These are phyloP conservation scores for Brachypodius melanocephalos DNA, from an alignment of 2,113 vertebrate genomes.

Conservation along the genomic window DNA sequence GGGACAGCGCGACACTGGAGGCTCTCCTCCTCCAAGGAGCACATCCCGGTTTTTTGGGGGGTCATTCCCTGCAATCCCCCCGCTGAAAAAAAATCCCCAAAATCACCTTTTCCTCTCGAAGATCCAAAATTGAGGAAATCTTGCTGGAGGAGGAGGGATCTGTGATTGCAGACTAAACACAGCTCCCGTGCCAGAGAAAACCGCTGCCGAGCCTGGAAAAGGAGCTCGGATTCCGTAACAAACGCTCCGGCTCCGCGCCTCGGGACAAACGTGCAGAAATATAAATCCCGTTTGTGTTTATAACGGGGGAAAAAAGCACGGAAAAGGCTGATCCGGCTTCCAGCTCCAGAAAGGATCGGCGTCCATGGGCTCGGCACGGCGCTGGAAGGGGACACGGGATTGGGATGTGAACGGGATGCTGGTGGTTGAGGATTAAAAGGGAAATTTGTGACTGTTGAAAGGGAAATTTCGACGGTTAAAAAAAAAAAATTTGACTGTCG, in stretches of 20 bases:
- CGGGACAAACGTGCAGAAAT: background rate
- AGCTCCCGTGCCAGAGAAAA: slow-evolving; percentile 35
- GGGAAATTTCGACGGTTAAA: too few species aligned
- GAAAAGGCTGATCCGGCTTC: background rate
- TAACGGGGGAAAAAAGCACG: background rate
- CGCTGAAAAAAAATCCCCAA: too few species aligned
- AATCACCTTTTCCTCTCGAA: background rate
- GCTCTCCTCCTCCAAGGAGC: background rate
- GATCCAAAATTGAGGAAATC: too few species aligned
- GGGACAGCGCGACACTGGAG: accelerated
- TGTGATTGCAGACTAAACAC: slow-evolving; percentile 35
- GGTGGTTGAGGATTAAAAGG: background rate
- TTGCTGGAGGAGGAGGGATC: slow-evolving; percentile 23
- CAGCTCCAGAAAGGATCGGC: background rate
- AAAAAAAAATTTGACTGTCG: too few species aligned
- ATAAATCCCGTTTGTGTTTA: background rate
- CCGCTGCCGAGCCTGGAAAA: background rate
- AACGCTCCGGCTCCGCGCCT: background rate
- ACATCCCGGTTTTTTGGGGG: background rate
- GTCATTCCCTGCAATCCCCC: background rate
- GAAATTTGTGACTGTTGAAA: background rate
- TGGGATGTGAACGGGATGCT: background rate
- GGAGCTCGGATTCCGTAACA: slow-evolving; percentile 24
- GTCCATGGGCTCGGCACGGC: background rate
- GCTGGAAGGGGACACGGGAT: background rate